phyloP scores from a whole-genome alignment of 2,797 vertebrate species.

The Brotogeris chrysoptera region DNA sequence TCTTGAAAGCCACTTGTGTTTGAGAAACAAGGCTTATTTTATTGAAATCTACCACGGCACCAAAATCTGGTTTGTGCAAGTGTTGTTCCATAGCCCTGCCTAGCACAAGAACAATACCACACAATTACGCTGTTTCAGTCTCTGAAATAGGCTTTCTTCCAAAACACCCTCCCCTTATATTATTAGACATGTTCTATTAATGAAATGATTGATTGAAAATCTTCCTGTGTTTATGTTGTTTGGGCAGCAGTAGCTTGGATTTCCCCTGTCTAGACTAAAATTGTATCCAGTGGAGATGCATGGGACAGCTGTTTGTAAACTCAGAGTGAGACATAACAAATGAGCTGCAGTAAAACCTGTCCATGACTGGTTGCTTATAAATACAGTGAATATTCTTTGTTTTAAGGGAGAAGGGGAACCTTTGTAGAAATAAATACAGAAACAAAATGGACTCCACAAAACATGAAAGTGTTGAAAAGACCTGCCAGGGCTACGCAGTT shows the following conservation, averaged over 20 bases:
- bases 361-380: not conserved
- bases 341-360: constrained; percentile 36
- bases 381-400: not conserved
- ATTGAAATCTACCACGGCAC: not conserved
- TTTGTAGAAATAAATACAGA: not conserved
- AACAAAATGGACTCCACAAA: constrained; percentile 37
- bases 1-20: constrained; percentile 33
- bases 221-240: constrained; percentile 56
- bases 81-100: not conserved
- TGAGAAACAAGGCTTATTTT: constrained; percentile 51
- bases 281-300: constrained; percentile 42
- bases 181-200: constrained; percentile 53
- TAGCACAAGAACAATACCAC: not conserved
- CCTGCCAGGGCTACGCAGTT: not conserved
- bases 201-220: constrained; percentile 62
- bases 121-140: constrained; percentile 33
- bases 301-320: constrained; percentile 59
- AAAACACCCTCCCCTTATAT: constrained; percentile 44
- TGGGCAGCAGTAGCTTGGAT: constrained; percentile 39
- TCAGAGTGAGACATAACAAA: constrained; percentile 22
- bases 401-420: not conserved
- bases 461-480: constrained; percentile 2
- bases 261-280: constrained; percentile 58
- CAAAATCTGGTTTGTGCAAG: constrained; percentile 23
- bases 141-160: constrained; percentile 48